Conservation (phyloP, 2,888 invertebrate species). For the Drosophila dives region DNA sequence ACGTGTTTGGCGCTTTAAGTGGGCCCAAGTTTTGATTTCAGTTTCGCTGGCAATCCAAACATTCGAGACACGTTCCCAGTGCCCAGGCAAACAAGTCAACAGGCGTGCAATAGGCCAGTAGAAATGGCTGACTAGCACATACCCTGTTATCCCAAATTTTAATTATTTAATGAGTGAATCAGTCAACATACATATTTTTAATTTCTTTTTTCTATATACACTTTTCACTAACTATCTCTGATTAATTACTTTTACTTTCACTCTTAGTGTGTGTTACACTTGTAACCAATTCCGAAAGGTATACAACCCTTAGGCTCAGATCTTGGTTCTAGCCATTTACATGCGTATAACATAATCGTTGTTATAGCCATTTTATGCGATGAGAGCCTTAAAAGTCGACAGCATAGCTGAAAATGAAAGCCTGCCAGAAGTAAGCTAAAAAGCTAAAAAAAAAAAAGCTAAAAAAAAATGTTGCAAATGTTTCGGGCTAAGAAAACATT, state of each 20-base stretch:
- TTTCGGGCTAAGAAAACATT: no score
- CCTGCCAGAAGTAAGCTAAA: conserved; percentile 16
- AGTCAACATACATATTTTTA: background rate
- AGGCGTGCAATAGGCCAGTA: background rate
- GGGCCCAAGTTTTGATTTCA: conserved; percentile 57
- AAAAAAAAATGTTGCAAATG: no score
- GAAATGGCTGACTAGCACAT: background rate
- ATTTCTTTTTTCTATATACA: background rate
- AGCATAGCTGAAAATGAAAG: conserved; percentile 1
- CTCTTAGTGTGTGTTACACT: no score
- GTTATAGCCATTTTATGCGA: conserved; percentile 7
- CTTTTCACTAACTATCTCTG: no score
- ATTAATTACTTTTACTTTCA: background rate
- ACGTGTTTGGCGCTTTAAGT: conserved; percentile 75
- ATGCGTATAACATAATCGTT: conserved; percentile 1
- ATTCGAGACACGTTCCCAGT: conserved; percentile 67
- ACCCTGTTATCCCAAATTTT: conserved; percentile 3
- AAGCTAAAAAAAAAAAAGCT: background rate
- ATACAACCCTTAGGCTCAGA: background rate
- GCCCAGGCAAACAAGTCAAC: conserved; percentile 7
- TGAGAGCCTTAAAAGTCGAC: conserved; percentile 5
- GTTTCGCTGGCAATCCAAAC: conserved; percentile 31
- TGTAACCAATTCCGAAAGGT: background rate
- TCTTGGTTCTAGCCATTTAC: background rate
- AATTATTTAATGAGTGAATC: background rate